These are phyloP conservation scores for Scaptomyza montana DNA, from an alignment of 1,140 invertebrate genomes.

Conservation along the genomic window DNA sequence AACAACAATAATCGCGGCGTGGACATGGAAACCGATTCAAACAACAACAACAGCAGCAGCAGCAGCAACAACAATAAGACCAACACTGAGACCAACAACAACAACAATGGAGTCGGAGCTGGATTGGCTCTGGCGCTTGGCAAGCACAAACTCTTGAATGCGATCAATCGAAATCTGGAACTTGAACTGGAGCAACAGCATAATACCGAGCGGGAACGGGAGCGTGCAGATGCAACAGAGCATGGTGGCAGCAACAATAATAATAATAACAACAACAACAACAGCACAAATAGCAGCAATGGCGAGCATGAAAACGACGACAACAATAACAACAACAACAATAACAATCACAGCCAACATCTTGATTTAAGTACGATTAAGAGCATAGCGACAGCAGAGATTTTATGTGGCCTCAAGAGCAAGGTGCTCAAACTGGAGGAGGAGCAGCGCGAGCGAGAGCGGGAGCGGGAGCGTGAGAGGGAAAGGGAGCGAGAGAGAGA, in stretches of 20 bases:
- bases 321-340: constrained; percentile 52
- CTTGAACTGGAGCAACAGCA: constrained; percentile 42
- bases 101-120: constrained; percentile 37
- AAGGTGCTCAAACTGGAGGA: constrained; percentile 81
- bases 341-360: constrained; percentile 72
- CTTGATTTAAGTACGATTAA: constrained; percentile 79
- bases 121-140: constrained; percentile 62
- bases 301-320: constrained; percentile 48
- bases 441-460: constrained; percentile 66
- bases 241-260: constrained; percentile 18
- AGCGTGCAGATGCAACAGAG: constrained; percentile 21
- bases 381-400: constrained; percentile 80
- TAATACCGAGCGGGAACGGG: not conserved
- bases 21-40: constrained; percentile 71
- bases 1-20: constrained; percentile 71
- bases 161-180: constrained; percentile 70
- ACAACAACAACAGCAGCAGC: constrained; percentile 75
- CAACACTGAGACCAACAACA: constrained; percentile 42
- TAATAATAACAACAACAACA: constrained; percentile 37
- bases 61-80: constrained; percentile 50
- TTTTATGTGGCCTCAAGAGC: constrained; percentile 76
- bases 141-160: constrained; percentile 68
- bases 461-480: constrained; percentile 47
- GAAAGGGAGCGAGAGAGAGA: constrained; percentile 52
- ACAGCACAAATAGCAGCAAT: constrained; percentile 42